Evolutionary conservation across 2,797 vertebrate species (phyloP).

Genomic region (Anguilla obscura): DNA sequence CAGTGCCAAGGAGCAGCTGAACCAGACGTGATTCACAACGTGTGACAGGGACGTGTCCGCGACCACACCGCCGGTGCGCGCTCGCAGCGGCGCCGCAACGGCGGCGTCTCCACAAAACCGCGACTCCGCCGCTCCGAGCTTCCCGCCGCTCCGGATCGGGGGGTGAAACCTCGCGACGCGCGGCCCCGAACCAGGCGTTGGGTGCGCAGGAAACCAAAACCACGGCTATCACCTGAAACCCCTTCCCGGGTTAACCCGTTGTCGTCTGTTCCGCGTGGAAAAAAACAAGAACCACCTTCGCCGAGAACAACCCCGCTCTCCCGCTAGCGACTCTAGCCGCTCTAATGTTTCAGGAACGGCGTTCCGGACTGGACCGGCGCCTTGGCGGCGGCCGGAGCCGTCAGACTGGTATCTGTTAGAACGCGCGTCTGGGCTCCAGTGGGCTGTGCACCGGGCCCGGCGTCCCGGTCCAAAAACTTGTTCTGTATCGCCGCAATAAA

Average conservation of each 20-base stretch:
- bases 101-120: not conserved
- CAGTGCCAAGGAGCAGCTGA: constrained; percentile 79
- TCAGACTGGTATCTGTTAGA: constrained; percentile 55
- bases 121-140: not conserved
- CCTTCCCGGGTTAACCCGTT: not conserved
- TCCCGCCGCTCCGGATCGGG: constrained; percentile 41
- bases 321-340: not conserved
- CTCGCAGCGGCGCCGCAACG: too few relatives aligned
- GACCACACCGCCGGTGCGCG: not conserved
- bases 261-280: not conserved
- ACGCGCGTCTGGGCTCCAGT: constrained; percentile 67
- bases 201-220: not conserved
- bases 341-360: not conserved
- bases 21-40: constrained; percentile 73
- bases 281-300: not conserved
- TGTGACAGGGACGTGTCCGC: constrained; percentile 59
- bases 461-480: constrained; percentile 70
- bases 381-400: constrained; percentile 18
- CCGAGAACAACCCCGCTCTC: not conserved
- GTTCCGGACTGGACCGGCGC: not conserved
- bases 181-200: not conserved
- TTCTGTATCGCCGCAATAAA: constrained; percentile 70
- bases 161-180: not conserved
- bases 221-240: not conserved
- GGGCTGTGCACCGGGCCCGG: constrained; percentile 62